A percentile compares a stretch with the other conserved stretches of the same genome.
Conservation (phyloP, 1,140 invertebrate genomes). For the Neelides sp. region DNA sequence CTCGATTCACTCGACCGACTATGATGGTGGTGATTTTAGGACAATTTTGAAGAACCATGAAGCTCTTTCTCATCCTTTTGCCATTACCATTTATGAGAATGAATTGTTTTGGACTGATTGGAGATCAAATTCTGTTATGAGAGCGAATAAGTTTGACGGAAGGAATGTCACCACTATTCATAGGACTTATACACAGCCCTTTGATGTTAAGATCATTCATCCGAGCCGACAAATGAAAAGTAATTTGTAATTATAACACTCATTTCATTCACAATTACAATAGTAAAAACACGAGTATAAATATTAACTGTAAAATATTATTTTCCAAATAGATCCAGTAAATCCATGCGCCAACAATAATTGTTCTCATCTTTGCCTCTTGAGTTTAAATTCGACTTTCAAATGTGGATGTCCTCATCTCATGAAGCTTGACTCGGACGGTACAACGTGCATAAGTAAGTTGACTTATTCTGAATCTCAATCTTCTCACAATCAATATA, state of each 20-base stretch:
- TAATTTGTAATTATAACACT: slow-evolving; percentile 29
- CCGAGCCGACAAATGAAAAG: slow-evolving; percentile 45
- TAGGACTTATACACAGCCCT: slow-evolving; percentile 49
- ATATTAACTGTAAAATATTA: slow-evolving; percentile 2
- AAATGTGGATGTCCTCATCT: slow-evolving; percentile 67
- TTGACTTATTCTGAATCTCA: slow-evolving; percentile 12
- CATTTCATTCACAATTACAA: neutral
- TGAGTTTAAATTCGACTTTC: slow-evolving; percentile 46
- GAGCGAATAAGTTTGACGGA: slow-evolving; percentile 54
- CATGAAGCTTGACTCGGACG: slow-evolving; percentile 48
- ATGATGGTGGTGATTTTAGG: slow-evolving; percentile 43
- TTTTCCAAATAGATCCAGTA: slow-evolving; percentile 34
- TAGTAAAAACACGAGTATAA: neutral
- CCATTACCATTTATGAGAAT: slow-evolving; percentile 49
- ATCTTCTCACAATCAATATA: neutral
- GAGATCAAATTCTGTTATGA: slow-evolving; percentile 48
- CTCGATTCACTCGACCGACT: slow-evolving; percentile 64
- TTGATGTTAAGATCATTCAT: slow-evolving; percentile 54
- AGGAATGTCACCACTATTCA: slow-evolving; percentile 45
- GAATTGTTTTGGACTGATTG: slow-evolving; percentile 50
- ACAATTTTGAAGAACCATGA: slow-evolving; percentile 44
- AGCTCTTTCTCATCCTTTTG: slow-evolving; percentile 50
- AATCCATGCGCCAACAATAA: slow-evolving; percentile 46
- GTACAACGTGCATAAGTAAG: slow-evolving; percentile 54
- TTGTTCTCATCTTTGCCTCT: slow-evolving; percentile 51